A percentile compares a stretch with the other conserved stretches of the same genome.
These are phyloP conservation scores for Crocallis elinguaria DNA, from an alignment of 2,888 invertebrate genomes.

Conservation along the genomic window DNA sequence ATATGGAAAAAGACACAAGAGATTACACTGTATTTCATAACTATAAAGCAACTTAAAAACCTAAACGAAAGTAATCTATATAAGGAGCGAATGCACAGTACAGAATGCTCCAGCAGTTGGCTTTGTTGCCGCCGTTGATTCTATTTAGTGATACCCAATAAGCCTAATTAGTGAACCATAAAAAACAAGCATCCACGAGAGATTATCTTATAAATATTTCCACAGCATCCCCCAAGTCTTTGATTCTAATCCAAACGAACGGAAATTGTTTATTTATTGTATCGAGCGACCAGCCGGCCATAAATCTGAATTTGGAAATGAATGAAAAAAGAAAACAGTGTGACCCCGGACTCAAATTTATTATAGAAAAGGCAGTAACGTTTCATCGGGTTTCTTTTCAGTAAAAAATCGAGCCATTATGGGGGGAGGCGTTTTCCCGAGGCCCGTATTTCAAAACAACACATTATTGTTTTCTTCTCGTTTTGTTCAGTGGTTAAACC, in stretches of 20 bases:
- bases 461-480: slow-evolving; percentile 79
- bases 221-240: slow-evolving; percentile 18
- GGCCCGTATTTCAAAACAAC: slow-evolving; percentile 80
- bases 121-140: too few relatives aligned
- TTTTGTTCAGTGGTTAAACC: slow-evolving; percentile 71
- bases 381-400: slow-evolving; percentile 70
- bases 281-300: slow-evolving; percentile 37
- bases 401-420: slow-evolving; percentile 80
- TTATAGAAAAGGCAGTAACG: slow-evolving; percentile 60
- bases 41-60: too few relatives aligned
- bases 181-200: slow-evolving; percentile 12
- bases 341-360: slow-evolving; percentile 66
- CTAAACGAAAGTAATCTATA: too few relatives aligned
- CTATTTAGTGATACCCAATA: not conserved
- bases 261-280: slow-evolving; percentile 43
- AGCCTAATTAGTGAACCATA: slow-evolving; percentile 14
- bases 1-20: too few relatives aligned
- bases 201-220: slow-evolving; percentile 18
- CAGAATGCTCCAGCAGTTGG: too few relatives aligned
- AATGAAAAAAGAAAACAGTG: slow-evolving; percentile 57
- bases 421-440: slow-evolving; percentile 57
- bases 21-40: too few relatives aligned
- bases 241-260: slow-evolving; percentile 32
- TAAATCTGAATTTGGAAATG: slow-evolving; percentile 45
- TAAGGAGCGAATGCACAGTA: too few relatives aligned